Base-by-base conservation (phyloP, 2,888 invertebrate genomes). In the Trypoxylon attenuatum region DNA sequence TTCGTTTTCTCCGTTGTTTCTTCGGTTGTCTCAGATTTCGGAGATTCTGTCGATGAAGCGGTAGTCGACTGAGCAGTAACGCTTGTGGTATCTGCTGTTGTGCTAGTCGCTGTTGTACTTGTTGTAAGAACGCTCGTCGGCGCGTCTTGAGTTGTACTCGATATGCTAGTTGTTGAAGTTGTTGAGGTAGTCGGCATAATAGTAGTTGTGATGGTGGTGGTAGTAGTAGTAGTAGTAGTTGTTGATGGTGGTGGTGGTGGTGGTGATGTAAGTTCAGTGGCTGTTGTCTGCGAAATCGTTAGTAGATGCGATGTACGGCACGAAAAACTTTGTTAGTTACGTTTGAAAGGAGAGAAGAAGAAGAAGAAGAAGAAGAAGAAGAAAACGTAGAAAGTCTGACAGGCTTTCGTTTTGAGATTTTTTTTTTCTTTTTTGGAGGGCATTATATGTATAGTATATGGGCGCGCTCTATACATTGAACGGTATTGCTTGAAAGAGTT, bases 281-380 rank as follows among this genome's bases (percentile, higher is more conserved):
- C 70, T 65, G 78, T 71, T 75, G 87, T 86, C 86, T 87, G 85
- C 77, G 86, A 83, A 87, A 87, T 84, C 79, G 87, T 87, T 87
- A 87, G 87, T 87, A 84, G 78, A 83, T 84, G 86, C 86, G 83
- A 78, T 83, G 84, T 84, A 82, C 79, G 80, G 79, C 81, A 81
- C 76, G 80, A 78, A 71, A 80, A 76, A 78, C 69, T 76, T 78
- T 60, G 85, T 85, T 86, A 85, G 85, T 86, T 81, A 84, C 80
- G 73, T 68, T 76, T 61, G 46, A 64, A 58, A 33, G 33, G 33
- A 13, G 33, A 10, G 33, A 4, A 13, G 13, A 33, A 3, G 50
- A 56, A 54, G 49, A 43, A 41, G 23, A 46, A 46, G 49, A 49
- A 73, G 57, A 53, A 74, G 54, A 60, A 59, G 73, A 62, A 60